Base-by-base conservation (phyloP, 2,797 vertebrate genomes). In the Chloroceryle inda region DNA sequence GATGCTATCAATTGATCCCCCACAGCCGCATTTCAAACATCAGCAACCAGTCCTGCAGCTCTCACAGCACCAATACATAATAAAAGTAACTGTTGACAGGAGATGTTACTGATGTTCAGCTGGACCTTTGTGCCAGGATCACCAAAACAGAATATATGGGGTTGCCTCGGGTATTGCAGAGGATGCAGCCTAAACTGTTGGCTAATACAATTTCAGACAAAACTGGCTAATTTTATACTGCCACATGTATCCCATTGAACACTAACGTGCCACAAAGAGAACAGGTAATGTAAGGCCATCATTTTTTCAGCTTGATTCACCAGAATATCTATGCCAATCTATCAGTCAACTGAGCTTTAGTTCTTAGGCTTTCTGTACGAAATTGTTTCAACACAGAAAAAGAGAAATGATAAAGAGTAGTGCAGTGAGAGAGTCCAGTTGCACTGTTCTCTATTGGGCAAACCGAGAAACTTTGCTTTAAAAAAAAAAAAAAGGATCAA, bases 181-280 rank as follows among this genome's bases (percentile, higher is more conserved):
- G 10, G 10, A 56, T 62, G 6, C 27, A 83, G 37, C 13, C 13
- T 52, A 52, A 83, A 49, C 8, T 40, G 3, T 18, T 76, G 61
- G 27, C 33, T 49, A 38, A 62, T 24, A 47, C 0, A 4, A 1
- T 31, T 77, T 78, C 45, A 62, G 74, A 47, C 5, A 35, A 56
- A 64, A 66, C 5, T 10, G 7, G 20, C 9, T 77, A 38, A 35
- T 69, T 84, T 74, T 38, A 22, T 27, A 22, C 33, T n/a, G 53
- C 33, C 10, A 29, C 19, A n/a, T 0, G 0, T 17, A 20, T 4
- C 8, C 9, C 20, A 10, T 67, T 74, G 58, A 63, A 47, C 12
- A 23, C 5, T 10, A 52, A 62, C n/a, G 22, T 40, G n/a, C 9
- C 7, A 4, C 16, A 37, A 27, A 72, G 59, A 61, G 45, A 58